Evolutionary conservation across 2,113 vertebrate genomes (phyloP), one percentile per base, ranked within the genome.

Genomic region (Hyaena hyaena): DNA sequence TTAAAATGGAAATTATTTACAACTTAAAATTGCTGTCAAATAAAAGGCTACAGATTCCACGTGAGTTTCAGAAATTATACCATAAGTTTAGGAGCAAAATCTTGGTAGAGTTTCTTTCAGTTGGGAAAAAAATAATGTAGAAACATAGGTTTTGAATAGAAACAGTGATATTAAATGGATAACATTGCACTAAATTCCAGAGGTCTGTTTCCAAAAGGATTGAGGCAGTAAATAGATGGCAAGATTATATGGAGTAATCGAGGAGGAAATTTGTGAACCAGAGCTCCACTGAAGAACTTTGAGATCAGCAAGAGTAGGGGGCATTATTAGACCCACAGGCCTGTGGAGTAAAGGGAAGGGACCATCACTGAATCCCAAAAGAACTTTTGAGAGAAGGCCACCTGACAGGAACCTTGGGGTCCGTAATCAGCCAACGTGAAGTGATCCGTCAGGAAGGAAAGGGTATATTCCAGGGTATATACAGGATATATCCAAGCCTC

Each of bases 11-110:
- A 95, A 84, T 84, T 31, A 69, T 58, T 77, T 9, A 87, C 48
- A 89, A 90, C 55, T 90, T 93, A 92, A 9, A 87, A 96, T 1
- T 97, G 50, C 79, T 96, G 19, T 85, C 90, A 84, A 83, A 81
- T 76, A 93, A 94, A 92, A 74, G 79, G 17, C 61, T 87, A 86
- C 12, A 81, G 58, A 95, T 90, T 97, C 35, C 35, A 95, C 93
- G 71, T 73, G 87, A 96, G 74, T 88, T 88, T 85, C 9, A 92
- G 66, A 97, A 96, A 94, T 45, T 48, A 87, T 4, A 77, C 50
- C 35, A 69, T 48, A 77, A 58, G 15, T n/a, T 93, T n/a, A 71
- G 21, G 17, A 95, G 48, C 33, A 93, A 39, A 91, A 90, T 88
- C 39, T 58, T 73, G 10, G 1, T 82, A 77, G 61, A 63, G 2